These are phyloP conservation scores for Syngnathus floridae DNA, from an alignment of 2,113 vertebrate species.

Conservation along the genomic window DNA sequence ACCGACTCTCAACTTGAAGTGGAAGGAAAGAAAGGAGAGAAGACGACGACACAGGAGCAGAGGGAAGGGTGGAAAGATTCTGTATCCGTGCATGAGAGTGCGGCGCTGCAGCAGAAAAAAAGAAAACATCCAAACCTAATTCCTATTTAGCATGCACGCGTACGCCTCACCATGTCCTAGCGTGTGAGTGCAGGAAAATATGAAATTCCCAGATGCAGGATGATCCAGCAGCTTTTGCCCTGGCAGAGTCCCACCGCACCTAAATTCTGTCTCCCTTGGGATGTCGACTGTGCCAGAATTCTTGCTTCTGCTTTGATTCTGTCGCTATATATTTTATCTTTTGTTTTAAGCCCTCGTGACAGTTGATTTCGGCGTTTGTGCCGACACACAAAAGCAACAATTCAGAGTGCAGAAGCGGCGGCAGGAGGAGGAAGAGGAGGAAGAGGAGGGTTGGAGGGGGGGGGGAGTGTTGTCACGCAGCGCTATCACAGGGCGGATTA, in stretches of 20 bases:
- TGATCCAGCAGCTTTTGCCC: conserved; percentile 29
- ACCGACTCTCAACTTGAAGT: not conserved
- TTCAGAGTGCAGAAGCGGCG: conserved; percentile 21
- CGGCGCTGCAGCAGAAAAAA: not conserved
- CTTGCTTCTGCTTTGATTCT: conserved; percentile 7
- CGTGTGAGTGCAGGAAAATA: conserved; percentile 4
- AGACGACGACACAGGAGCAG: not conserved
- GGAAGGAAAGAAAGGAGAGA: not conserved
- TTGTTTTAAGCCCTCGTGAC: conserved; percentile 16
- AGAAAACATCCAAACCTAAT: not conserved
- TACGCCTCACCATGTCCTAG: not conserved
- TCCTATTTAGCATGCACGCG: not conserved
- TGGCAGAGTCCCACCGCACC: conserved; percentile 41
- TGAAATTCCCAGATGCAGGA: conserved; percentile 15
- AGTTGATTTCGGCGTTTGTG: conserved; percentile 34
- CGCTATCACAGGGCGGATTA: conserved; percentile 56
- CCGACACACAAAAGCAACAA: conserved; percentile 26
- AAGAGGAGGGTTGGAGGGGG: conserved; percentile 17
- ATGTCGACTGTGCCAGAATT: conserved; percentile 16
- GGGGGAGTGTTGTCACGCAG: conserved; percentile 51
- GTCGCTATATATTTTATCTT: not conserved
- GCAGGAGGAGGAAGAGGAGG: not conserved
- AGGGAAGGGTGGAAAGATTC: not conserved
- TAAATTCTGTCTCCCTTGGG: conserved; percentile 18
- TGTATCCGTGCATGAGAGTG: not conserved